Conservation (phyloP, 2,888 invertebrate species). For the Agonopterix subpropinquella region DNA sequence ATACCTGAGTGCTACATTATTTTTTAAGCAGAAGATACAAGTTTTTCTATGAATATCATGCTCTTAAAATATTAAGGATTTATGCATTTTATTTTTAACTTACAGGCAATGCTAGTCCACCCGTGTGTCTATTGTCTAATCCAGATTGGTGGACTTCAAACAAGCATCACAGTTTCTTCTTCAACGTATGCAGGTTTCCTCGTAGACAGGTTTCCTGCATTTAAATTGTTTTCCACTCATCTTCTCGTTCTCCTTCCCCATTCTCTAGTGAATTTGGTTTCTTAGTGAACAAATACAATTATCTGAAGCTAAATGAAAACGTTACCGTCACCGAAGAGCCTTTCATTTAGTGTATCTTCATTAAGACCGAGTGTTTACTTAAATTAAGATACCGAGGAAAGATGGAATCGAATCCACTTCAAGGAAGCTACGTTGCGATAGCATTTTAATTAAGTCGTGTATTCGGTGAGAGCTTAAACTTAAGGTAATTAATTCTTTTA, state of each 20-base stretch:
- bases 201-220: too few species aligned
- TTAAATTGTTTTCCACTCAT: too few species aligned
- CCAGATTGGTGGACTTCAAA: too few species aligned
- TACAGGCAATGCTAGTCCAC: too few species aligned
- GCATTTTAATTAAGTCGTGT: constrained; percentile 30
- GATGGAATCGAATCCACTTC: constrained; percentile 36
- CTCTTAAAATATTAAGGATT: too few species aligned
- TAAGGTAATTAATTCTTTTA: constrained; percentile 3
- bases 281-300: constrained; percentile 46
- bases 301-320: constrained; percentile 42
- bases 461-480: constrained; percentile 8
- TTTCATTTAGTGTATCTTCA: constrained; percentile 58
- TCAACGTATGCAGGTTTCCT: too few species aligned
- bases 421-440: constrained; percentile 20
- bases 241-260: neutral
- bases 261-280: constrained; percentile 20
- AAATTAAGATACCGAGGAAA: constrained; percentile 50
- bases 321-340: constrained; percentile 33
- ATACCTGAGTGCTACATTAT: too few species aligned
- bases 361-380: constrained; percentile 59
- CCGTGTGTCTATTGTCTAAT: too few species aligned
- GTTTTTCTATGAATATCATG: too few species aligned
- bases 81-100: too few species aligned
- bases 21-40: too few species aligned
- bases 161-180: too few species aligned